phyloP scores from a whole-genome alignment of 2,888 invertebrate species.

The Meandrusa payeni region DNA sequence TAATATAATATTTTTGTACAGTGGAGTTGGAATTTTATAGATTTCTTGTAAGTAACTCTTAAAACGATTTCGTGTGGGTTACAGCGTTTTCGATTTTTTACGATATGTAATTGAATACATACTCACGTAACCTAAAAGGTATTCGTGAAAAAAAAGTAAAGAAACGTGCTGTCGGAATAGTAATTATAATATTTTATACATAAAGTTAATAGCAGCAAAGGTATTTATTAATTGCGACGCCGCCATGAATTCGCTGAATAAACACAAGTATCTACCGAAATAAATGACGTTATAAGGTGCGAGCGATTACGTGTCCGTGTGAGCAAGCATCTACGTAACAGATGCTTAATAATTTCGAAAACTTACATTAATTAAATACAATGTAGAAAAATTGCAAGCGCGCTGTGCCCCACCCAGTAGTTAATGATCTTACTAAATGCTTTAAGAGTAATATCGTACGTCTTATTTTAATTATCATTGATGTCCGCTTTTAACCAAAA shows the following conservation, averaged over 20 bases:
- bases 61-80: too few species aligned
- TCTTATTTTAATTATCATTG: constrained; percentile 11
- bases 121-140: too few species aligned
- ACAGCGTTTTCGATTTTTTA: too few species aligned
- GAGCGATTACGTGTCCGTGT: constrained; percentile 9
- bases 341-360: constrained; percentile 16
- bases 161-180: constrained; percentile 8
- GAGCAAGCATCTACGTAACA: constrained; percentile 6
- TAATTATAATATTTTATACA: constrained; percentile 5
- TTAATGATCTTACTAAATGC: constrained; percentile 32
- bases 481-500: constrained; percentile 5
- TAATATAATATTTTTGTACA: too few species aligned
- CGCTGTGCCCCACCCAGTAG: constrained; percentile 24
- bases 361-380: constrained; percentile 19
- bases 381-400: constrained; percentile 18
- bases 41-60: too few species aligned
- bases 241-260: constrained; percentile 14
- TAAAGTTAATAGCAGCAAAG: neutral
- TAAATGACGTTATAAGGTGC: constrained; percentile 14
- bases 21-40: too few species aligned
- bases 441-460: constrained; percentile 16
- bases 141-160: too few species aligned
- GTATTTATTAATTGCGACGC: constrained; percentile 13
- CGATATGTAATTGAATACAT: too few species aligned
- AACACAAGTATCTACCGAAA: constrained; percentile 11